Base-by-base conservation (phyloP, 2,888 invertebrate genomes). In the Stenoptilia bipunctidactyla region DNA sequence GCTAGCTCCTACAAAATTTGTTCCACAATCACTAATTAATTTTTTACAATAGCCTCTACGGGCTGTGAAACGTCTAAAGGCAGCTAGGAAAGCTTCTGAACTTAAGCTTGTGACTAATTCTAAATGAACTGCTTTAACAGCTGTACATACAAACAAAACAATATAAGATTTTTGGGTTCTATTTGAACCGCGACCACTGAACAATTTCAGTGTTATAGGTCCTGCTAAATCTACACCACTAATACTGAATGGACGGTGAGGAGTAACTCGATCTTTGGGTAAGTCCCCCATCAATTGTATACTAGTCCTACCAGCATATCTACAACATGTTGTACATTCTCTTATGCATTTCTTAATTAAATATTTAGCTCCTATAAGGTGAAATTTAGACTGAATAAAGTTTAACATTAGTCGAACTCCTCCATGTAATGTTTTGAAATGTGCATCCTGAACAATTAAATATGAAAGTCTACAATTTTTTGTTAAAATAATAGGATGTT, bases 361-460 rank as follows among this genome's bases (percentile, higher is more conserved):
- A 38, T 38, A 41, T 37, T 43, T 43, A 1, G 39, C 40, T 37
- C 43, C 4, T 10, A 44, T 1, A n/a, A 46, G 43, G 43, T 44
- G 44, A 37, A 36, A 46, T 13, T 14, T 41, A 37, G 38, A 36
- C 15, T 44, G 34, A 15, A 46, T n/a, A 37, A 25, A 15, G 35
- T 45, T 45, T 15, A 47, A 38, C 3, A 41, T 47, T 5, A 47
- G 36, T 42, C 45, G 47, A 8, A 27, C 34, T 2, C 45, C 45
- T 10, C 46, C 46, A 40, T 46, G 46, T 27, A 48, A 15, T 33
- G 43, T 39, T 40, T 44, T 38, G 13, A 47, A n/a, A 47, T 53
- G 50, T 45, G 47, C 41, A 14, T 41, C 27, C 10, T 13, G 13
- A 25, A 45, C 44, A 30, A 46, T 45, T 33, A 46, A 27, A 40